Base-by-base conservation (phyloP, 2,888 invertebrate genomes). In the Eristalis pertinax region DNA sequence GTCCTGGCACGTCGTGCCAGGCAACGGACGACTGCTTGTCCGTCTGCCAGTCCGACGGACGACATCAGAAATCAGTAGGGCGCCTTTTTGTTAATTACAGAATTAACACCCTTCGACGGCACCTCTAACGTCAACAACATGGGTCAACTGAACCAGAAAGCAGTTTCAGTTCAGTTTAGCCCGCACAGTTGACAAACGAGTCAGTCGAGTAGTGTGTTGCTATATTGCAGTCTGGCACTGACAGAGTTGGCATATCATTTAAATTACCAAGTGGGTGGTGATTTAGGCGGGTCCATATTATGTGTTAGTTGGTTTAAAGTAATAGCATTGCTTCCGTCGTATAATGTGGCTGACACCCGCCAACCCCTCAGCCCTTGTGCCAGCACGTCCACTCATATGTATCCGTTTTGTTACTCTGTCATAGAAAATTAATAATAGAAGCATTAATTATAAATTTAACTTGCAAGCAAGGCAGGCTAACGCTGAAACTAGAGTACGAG, bases 31-130 rank as follows among this genome's bases (percentile, higher is more conserved):
- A 41, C 41, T 19, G 60, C 43, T 29, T 35, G 32, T 22, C 13
- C 56, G n/a, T 64, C 15, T 26, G 72, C 65, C 41, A 22, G 75
- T 63, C 75, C 32, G 35, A 58, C 72, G 65, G 81, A 85, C 84
- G 73, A 73, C 76, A 85, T 69, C 69, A 85, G 82, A 63, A 81
- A 85, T 85, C 85, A 85, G 85, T 82, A 82, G 85, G 85, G 77
- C 82, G 85, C 85, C 85, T 85, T 85, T 85, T 85, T 82, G 85
- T 85, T 85, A 85, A 85, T 85, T 85, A 85, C 85, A 77, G 82
- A 82, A 85, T 85, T 85, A 85, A 85, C 85, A 82, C 81, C 85
- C 85, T 69, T 77, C 85, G 77, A 77, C 77, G 73, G 77, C 35
- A 77, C 73, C 82, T 85, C 69, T 41, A 85, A 74, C 81, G 81